Evolutionary conservation across 1,140 invertebrate species (phyloP), one percentile per base, ranked within the genome.

Genomic region (Aphidius ervi): DNA sequence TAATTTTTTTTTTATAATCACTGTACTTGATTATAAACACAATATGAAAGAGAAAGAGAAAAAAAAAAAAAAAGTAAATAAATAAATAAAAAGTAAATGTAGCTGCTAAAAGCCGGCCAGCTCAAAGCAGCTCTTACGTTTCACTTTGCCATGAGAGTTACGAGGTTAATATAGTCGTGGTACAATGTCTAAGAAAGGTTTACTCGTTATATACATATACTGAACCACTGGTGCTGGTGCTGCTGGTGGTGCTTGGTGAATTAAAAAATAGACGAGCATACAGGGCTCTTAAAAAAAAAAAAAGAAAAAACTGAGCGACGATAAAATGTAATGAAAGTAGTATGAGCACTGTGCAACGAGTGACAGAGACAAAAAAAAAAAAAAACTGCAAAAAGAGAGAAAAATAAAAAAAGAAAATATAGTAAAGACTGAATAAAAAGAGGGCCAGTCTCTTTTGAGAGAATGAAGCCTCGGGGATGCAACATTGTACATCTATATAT

Each of bases 291-390:
- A 5, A 2, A n/a, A 42, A 5, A n/a, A 7, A 42, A 20, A 46
- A 31, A 6, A 7, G 16, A 43, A 56, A 56, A 64, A 68, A 65
- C 59, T 63, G 67, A 69, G 70, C 64, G 70, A 72, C 70, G 69
- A 75, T 75, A 74, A 74, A 78, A 74, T 70, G 67, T 73, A 74
- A 76, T 72, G 72, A 77, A 72, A 74, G 70, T 72, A 71, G 67
- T 72, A 74, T 73, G 73, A 75, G 68, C 65, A 8, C 57, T 43
- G 46, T 52, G 58, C 49, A 45, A 49, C 47, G 58, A 59, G 56
- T 53, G 54, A 31, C 56, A 23, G 54, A 45, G 53, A 39, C 46
- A 31, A 47, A 40, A 45, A 52, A 31, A 47, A 40, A 45, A 52
- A 41, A 56, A 65, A 20, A 9, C 40, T 39, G 49, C 10, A 9